Percentiles rank a stretch among this genome's conserved stretches.
Conservation (phyloP, 2,113 vertebrate genomes). For the Tautogolabrus adspersus region DNA sequence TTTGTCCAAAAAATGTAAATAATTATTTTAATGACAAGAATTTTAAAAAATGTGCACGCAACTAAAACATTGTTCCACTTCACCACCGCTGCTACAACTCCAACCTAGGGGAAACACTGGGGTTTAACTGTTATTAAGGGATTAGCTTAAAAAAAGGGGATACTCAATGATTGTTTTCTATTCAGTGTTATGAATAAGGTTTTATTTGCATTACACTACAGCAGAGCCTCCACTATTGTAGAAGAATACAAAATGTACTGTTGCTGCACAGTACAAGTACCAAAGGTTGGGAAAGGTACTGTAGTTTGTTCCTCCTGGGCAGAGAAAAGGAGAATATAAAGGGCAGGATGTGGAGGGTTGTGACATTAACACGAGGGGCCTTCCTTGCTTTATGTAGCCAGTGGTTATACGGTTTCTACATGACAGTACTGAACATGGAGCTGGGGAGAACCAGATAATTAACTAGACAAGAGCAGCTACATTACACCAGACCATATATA, state of each 20-base stretch:
- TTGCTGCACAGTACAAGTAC: neutral
- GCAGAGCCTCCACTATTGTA: too few relatives aligned
- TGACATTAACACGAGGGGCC: neutral
- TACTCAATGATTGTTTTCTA: too few relatives aligned
- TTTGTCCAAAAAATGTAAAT: too few relatives aligned
- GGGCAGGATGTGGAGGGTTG: neutral
- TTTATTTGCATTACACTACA: too few relatives aligned
- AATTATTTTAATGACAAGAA: too few relatives aligned
- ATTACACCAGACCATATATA: constrained; percentile 70
- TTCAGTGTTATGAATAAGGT: too few relatives aligned
- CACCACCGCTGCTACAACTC: too few relatives aligned
- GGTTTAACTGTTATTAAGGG: too few relatives aligned
- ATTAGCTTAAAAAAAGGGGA: too few relatives aligned
- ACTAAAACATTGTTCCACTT: too few relatives aligned
- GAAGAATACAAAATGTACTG: neutral
- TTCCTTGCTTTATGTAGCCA: neutral
- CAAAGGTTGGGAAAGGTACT: neutral
- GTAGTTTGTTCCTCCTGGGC: constrained; percentile 12
- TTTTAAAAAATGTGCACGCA: too few relatives aligned
- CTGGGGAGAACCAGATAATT: constrained; percentile 69
- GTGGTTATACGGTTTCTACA: constrained; percentile 45
- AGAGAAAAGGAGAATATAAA: constrained; percentile 28
- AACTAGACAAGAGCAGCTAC: constrained; percentile 56
- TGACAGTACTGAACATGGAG: constrained; percentile 61
- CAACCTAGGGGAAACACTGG: too few relatives aligned